These are phyloP conservation scores for Gallinago stenura DNA, from an alignment of 2,797 vertebrate genomes.

Conservation along the genomic window DNA sequence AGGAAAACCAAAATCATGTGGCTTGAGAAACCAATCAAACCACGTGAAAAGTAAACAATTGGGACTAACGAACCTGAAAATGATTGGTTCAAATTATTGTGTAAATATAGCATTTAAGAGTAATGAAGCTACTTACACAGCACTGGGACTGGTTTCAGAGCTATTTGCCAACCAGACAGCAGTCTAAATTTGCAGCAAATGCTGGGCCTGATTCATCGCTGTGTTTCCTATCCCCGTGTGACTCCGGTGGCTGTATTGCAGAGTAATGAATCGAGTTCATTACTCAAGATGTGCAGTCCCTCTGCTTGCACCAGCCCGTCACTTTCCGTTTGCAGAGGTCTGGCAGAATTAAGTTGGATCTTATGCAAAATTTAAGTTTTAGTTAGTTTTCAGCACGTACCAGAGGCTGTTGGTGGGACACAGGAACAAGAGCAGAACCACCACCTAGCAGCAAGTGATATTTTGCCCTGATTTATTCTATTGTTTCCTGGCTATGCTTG, in stretches of 20 bases:
- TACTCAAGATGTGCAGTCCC: neutral
- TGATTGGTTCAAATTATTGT: constrained; percentile 35
- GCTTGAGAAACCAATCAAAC: neutral
- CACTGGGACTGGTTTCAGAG: constrained; percentile 25
- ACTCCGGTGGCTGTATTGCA: neutral
- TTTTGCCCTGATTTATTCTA: neutral
- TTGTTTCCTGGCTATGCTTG: neutral
- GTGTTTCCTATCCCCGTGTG: neutral
- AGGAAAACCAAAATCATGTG: neutral
- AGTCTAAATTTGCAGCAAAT: constrained; percentile 29
- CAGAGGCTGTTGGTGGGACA: neutral
- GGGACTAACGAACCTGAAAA: constrained; percentile 44
- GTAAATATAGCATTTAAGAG: constrained; percentile 55
- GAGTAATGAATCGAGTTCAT: constrained; percentile 12
- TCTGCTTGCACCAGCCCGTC: neutral
- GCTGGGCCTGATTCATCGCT: constrained; percentile 15
- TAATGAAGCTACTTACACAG: constrained; percentile 43
- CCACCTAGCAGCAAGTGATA: neutral
- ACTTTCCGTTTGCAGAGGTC: neutral
- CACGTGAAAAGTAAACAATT: neutral
- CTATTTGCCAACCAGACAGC: constrained; percentile 41
- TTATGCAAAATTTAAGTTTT: neutral
- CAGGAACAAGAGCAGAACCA: neutral
- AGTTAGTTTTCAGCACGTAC: neutral
- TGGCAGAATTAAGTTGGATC: neutral